Base-by-base conservation (phyloP, 2,888 invertebrate species). In the Lycocerus yunnanus region DNA sequence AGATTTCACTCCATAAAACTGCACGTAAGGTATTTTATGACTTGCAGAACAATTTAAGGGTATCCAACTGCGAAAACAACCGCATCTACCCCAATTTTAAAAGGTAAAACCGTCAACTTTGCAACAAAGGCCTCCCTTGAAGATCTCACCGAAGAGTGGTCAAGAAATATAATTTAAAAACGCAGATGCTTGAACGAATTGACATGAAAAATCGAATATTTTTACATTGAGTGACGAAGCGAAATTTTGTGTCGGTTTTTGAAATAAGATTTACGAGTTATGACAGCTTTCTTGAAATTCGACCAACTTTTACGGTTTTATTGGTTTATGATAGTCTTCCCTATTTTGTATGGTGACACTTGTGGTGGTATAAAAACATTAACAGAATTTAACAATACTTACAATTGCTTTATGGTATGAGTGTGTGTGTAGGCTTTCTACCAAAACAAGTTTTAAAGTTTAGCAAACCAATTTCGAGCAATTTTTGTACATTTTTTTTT, bases 51-150 rank as follows among this genome's bases (percentile, higher is more conserved):
- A 76, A 73, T 74, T 73, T 15, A 16, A 20, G 78, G 82, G 81
- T 81, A 80, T 82, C 85, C 85, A 84, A 85, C 85, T 85, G 85
- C 81, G 85, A 85, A 84, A 85, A 85, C 85, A 85, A 83, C 84
- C 84, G 79, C 82, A 82, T 79, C 74, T 80, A 81, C 81, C 83
- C 83, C 82, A 79, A 79, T 83, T 82, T 82, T 80, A 81, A 81
- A 84, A 83, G 83, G 83, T 79, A 63, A 82, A 84, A 84, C 83
- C 81, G 81, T 82, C 81, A 80, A 80, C 80, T 80, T 77, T 77
- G 68, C 79, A 82, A 85, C 84, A 85, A 80, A 84, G 83, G 78
- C 76, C 81, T 81, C 83, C 82, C 84, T 83, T 77, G 78, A 78
- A 74, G 83, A 78, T 71, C 68, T 74, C 78, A 77, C 79, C 80